A percentile compares a stretch with the other conserved stretches of the same genome.
phyloP scores from a whole-genome alignment of 2,888 invertebrate species.

The Campoplex capitator region DNA sequence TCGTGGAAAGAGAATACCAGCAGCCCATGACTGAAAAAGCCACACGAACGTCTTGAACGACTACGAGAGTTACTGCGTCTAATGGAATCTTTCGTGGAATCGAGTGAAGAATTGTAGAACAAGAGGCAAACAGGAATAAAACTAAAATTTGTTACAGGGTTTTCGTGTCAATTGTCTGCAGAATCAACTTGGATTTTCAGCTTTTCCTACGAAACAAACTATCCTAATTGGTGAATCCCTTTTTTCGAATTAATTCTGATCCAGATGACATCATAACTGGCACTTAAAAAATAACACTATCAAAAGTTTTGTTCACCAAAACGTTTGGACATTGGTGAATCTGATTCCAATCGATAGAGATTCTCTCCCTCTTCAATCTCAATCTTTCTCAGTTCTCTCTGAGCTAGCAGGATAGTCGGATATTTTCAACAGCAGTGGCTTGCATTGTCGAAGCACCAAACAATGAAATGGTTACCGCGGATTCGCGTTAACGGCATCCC shows the following conservation, averaged over 20 bases:
- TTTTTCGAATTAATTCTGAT: background rate
- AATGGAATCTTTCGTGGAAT: conserved; percentile 1
- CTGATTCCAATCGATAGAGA: conserved; percentile 41
- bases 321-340: background rate
- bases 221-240: background rate
- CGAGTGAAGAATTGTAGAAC: background rate
- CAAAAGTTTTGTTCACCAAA: background rate
- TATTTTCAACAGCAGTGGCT: conserved; percentile 62
- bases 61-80: background rate
- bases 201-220: background rate
- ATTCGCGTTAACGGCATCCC: conserved; percentile 79
- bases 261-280: background rate
- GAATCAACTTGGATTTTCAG: background rate
- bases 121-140: background rate
- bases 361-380: conserved; percentile 8
- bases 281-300: background rate
- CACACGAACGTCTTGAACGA: background rate
- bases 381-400: background rate
- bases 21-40: conserved; percentile 4
- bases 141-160: background rate
- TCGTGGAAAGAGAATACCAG: conserved; percentile 3
- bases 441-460: conserved; percentile 78
- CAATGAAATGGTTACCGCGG: conserved; percentile 80
- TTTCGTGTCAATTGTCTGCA: background rate
- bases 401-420: conserved; percentile 27